phyloP scores from a whole-genome alignment of 2,888 invertebrate genomes.

The Eulithis testata region DNA sequence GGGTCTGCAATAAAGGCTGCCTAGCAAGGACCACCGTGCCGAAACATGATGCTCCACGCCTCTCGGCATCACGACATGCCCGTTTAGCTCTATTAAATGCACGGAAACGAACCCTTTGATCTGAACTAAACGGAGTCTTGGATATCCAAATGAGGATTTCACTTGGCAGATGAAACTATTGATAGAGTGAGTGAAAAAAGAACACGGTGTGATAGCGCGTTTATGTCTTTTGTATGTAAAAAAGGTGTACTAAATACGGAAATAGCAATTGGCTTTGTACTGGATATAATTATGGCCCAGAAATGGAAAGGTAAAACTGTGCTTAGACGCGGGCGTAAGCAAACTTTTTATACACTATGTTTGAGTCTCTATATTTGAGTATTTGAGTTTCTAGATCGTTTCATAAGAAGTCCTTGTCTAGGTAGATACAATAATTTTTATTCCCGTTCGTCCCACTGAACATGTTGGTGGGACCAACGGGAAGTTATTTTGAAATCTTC shows the following conservation, averaged over 20 bases:
- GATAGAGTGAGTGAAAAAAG: not conserved
- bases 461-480: too few species aligned
- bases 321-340: too few species aligned
- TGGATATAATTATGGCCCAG: not conserved
- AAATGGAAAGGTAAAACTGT: too few species aligned
- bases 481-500: too few species aligned
- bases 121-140: slow-evolving; percentile 18
- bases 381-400: too few species aligned
- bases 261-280: not conserved
- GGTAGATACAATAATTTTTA: too few species aligned
- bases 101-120: slow-evolving; percentile 24
- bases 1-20: slow-evolving; percentile 15
- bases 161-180: not conserved
- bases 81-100: slow-evolving; percentile 40
- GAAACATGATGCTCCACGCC: slow-evolving; percentile 60
- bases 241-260: not conserved
- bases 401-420: too few species aligned
- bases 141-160: slow-evolving; percentile 15
- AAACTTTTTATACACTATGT: too few species aligned
- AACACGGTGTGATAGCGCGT: slow-evolving; percentile 10
- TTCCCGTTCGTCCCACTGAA: too few species aligned
- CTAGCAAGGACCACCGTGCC: slow-evolving; percentile 53
- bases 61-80: slow-evolving; percentile 53
- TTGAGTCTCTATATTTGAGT: too few species aligned
- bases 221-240: slow-evolving; percentile 20